phyloP scores from a whole-genome alignment of 1,140 invertebrate genomes.

The Lucilia sericata region DNA sequence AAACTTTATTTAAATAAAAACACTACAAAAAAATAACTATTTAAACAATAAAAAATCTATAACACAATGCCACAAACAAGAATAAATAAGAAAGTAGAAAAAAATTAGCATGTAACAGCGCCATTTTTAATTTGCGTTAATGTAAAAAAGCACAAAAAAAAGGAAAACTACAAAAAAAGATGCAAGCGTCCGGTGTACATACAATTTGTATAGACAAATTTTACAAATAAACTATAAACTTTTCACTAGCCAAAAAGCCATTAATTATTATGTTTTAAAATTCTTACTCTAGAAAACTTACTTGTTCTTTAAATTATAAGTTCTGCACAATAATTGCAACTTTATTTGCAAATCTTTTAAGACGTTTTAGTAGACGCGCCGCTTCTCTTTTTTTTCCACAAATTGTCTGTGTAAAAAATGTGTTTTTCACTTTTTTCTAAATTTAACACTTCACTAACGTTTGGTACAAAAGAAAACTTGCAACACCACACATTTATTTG shows the following conservation, averaged over 20 bases:
- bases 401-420: slow-evolving; percentile 2
- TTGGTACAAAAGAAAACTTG: not conserved
- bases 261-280: not conserved
- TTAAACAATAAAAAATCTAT: too few relatives aligned
- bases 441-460: not conserved
- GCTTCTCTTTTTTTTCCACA: not conserved
- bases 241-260: not conserved
- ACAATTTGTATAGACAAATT: not conserved
- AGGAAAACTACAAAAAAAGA: not conserved
- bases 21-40: too few relatives aligned
- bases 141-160: not conserved
- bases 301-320: not conserved
- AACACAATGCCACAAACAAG: too few relatives aligned
- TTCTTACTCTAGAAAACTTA: not conserved
- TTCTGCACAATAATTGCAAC: not conserved
- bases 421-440: not conserved
- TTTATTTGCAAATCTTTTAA: not conserved
- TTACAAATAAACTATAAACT: too few relatives aligned
- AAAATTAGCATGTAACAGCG: not conserved
- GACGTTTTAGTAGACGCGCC: not conserved
- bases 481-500: not conserved
- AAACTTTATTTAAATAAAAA: too few relatives aligned
- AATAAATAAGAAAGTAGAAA: too few relatives aligned
- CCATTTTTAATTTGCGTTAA: slow-evolving; percentile 21
- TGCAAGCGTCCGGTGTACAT: not conserved